A percentile compares a stretch with the other conserved stretches of the same genome.
Conservation (phyloP, 2,888 invertebrate species). For the Dasypogon diadema region DNA sequence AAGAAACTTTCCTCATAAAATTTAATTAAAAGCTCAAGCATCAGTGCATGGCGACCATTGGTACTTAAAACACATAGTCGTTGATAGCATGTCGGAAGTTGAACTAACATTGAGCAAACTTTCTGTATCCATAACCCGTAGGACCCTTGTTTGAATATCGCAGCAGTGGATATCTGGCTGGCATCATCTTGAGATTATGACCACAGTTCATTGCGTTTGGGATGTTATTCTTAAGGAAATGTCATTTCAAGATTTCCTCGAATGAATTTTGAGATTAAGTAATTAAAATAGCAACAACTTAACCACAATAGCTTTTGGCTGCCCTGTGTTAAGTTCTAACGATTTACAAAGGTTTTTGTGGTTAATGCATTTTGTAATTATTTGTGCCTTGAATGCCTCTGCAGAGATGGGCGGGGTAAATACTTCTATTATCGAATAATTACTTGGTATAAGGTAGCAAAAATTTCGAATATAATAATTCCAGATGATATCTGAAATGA, state of each 20-base stretch:
- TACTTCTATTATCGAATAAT: too few species aligned
- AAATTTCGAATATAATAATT: too few species aligned
- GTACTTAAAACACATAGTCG: slow-evolving; percentile 18
- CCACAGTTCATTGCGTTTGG: slow-evolving; percentile 40
- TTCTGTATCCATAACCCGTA: slow-evolving; percentile 30
- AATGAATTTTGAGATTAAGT: slow-evolving; percentile 38
- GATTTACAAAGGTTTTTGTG: too few species aligned
- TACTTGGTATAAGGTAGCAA: too few species aligned
- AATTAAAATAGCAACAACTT: slow-evolving; percentile 36
- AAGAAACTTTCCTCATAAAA: slow-evolving; percentile 46
- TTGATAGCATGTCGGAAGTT: slow-evolving; percentile 42
- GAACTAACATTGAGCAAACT: slow-evolving; percentile 16
- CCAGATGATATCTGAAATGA: too few species aligned
- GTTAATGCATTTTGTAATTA: too few species aligned
- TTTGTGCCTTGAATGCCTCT: too few species aligned
- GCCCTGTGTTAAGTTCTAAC: too few species aligned
- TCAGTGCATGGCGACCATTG: slow-evolving; percentile 39
- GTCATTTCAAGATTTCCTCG: slow-evolving; percentile 23
- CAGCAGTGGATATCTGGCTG: not conserved
- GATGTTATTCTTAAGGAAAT: slow-evolving; percentile 10
- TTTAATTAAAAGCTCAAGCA: slow-evolving; percentile 45
- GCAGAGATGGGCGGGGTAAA: too few species aligned
- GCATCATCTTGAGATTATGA: slow-evolving; percentile 47
- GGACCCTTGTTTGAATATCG: slow-evolving; percentile 46
- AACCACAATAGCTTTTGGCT: slow-evolving; percentile 13